Percentiles rank a stretch among this genome's conserved stretches.
Conservation (phyloP, 2,797 vertebrate species). For the Cercopithecus mitis region DNA sequence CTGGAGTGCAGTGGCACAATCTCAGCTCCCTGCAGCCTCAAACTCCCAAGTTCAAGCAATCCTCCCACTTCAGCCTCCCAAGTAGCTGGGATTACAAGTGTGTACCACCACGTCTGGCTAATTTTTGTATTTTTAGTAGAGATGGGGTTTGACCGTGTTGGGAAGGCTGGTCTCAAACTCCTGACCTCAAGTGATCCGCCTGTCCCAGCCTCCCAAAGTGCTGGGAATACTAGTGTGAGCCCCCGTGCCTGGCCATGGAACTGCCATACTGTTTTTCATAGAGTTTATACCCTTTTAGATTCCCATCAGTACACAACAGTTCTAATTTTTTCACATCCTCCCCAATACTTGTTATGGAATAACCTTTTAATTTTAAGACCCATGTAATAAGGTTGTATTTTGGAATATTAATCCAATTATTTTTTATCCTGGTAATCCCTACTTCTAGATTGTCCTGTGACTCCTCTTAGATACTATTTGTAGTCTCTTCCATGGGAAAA, state of each 20-base stretch:
- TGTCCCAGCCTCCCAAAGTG: rapidly evolving
- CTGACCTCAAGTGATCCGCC: no score
- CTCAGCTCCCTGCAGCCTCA: no score
- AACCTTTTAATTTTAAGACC: not conserved
- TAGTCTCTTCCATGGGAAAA: not conserved
- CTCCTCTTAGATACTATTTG: not conserved
- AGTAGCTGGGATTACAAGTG: no score
- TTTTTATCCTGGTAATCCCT: not conserved
- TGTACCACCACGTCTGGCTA: no score
- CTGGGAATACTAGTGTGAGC: no score
- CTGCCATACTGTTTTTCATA: not conserved
- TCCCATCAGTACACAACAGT: not conserved
- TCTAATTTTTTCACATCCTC: not conserved
- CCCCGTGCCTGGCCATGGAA: rapidly evolving
- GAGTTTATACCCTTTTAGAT: not conserved
- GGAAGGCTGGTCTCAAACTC: no score
- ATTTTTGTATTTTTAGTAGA: no score
- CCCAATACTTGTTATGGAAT: not conserved
- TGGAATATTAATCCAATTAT: not conserved
- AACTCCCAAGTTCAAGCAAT: no score
- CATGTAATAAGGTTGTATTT: not conserved
- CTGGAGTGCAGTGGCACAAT: no score
- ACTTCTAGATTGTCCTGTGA: not conserved
- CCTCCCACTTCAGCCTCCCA: no score
- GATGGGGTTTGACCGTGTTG: no score